These are phyloP conservation scores for Pocillopora grandis DNA, from an alignment of 92 coral and sea anemone species.

Conservation along the genomic window DNA sequence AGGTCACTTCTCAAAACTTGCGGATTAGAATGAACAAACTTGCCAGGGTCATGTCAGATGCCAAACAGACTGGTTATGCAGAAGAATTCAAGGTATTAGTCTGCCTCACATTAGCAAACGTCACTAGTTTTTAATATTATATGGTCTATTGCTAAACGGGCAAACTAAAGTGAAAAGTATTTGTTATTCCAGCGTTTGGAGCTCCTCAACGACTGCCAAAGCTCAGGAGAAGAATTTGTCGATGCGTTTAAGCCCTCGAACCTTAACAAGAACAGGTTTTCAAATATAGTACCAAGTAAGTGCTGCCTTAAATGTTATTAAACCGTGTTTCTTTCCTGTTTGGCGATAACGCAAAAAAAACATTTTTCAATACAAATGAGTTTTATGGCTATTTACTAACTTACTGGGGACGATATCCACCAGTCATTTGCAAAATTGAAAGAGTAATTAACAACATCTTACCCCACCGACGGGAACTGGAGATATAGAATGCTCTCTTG, in stretches of 20 bases:
- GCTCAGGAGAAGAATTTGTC: constrained; percentile 29
- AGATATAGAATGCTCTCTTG: too few species aligned
- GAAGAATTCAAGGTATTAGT: constrained; percentile 55
- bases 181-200: constrained; percentile 18
- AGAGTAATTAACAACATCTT: too few species aligned
- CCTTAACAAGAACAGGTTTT: constrained; percentile 59
- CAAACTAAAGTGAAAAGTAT: background rate
- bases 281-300: constrained; percentile 70
- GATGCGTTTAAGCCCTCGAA: constrained; percentile 46
- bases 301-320: background rate
- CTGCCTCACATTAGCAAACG: background rate
- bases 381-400: too few species aligned
- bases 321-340: too few species aligned
- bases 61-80: constrained; percentile 53
- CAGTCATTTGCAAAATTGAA: too few species aligned
- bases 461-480: too few species aligned
- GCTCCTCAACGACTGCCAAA: background rate
- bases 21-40: constrained; percentile 39
- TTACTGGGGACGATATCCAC: too few species aligned
- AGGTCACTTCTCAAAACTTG: constrained; percentile 46
- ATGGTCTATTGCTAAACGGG: background rate
- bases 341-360: too few species aligned
- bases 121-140: too few species aligned
- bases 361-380: too few species aligned
- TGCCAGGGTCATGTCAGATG: constrained; percentile 18